Conservation (phyloP, 1,140 invertebrate genomes). For the Tetranychus urticae region DNA sequence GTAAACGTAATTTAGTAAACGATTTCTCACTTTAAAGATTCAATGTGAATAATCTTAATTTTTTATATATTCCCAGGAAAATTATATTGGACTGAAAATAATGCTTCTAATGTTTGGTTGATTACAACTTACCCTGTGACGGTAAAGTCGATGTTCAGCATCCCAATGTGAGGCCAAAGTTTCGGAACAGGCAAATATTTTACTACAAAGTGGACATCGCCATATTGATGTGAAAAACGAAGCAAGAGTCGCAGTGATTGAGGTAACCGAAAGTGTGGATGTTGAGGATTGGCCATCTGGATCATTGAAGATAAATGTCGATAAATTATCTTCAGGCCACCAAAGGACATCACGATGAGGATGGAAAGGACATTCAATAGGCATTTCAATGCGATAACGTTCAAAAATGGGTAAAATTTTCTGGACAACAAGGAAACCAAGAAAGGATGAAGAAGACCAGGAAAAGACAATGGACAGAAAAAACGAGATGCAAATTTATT, state of each 20-base stretch:
- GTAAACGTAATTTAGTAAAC: no score
- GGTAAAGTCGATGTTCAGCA: constrained; percentile 54
- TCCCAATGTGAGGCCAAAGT: constrained; percentile 72
- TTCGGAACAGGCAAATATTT: constrained; percentile 67
- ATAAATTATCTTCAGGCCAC: constrained; percentile 35
- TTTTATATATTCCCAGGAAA: no score
- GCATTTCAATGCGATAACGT: constrained; percentile 53
- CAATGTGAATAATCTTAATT: no score
- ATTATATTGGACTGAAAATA: no score
- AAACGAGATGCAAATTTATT: background rate
- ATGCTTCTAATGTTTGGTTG: no score
- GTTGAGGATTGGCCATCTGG: constrained; percentile 32
- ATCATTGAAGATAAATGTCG: constrained; percentile 28
- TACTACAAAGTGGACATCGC: constrained; percentile 73
- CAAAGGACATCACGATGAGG: constrained; percentile 49
- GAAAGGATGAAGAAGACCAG: no score
- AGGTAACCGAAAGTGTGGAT: constrained; percentile 35
- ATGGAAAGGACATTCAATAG: constrained; percentile 69
- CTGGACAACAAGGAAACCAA: background rate
- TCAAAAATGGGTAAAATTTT: constrained; percentile 42
- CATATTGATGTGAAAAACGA: constrained; percentile 27
- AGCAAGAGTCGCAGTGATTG: background rate
- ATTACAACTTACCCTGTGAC: constrained; percentile 17
- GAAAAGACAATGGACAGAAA: no score
- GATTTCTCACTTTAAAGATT: no score